A percentile compares a stretch with the other conserved stretches of the same genome.
Evolutionary conservation across 2,797 vertebrate genomes (phyloP).

Genomic region (Alca torda): DNA sequence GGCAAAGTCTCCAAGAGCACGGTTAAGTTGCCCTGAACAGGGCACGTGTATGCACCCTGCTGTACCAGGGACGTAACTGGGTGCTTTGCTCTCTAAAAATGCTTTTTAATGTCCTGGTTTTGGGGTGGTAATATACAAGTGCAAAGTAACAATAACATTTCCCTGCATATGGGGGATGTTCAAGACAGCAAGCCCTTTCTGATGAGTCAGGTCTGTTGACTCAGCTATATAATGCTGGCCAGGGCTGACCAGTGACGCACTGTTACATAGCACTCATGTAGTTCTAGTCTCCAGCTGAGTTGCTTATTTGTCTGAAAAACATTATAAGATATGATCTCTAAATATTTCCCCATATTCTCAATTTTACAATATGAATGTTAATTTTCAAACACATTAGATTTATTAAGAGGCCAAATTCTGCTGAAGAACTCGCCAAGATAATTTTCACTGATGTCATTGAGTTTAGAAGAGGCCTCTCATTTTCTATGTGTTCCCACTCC

Average conservation of each 20-base stretch:
- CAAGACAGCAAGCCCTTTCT: neutral
- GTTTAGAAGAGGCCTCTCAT: neutral
- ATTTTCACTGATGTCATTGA: neutral
- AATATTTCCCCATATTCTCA: neutral
- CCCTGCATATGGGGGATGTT: neutral
- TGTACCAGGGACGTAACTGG: neutral
- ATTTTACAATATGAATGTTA: neutral
- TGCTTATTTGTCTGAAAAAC: neutral
- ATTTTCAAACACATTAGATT: neutral
- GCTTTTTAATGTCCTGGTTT: neutral
- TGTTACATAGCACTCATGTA: neutral
- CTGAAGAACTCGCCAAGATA: neutral
- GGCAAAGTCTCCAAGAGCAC: neutral
- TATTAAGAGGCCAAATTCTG: neutral
- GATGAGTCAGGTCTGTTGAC: neutral
- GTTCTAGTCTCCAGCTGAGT: neutral
- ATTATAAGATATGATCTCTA: neutral
- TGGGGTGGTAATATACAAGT: neutral
- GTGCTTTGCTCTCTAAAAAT: neutral
- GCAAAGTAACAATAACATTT: neutral
- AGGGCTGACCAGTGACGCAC: neutral
- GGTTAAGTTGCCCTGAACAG: neutral
- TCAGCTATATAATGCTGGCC: neutral
- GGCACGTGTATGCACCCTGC: accelerated
- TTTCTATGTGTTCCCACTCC: neutral